Base-by-base conservation (phyloP, 1,140 invertebrate genomes). In the Brachionus koreanus region DNA sequence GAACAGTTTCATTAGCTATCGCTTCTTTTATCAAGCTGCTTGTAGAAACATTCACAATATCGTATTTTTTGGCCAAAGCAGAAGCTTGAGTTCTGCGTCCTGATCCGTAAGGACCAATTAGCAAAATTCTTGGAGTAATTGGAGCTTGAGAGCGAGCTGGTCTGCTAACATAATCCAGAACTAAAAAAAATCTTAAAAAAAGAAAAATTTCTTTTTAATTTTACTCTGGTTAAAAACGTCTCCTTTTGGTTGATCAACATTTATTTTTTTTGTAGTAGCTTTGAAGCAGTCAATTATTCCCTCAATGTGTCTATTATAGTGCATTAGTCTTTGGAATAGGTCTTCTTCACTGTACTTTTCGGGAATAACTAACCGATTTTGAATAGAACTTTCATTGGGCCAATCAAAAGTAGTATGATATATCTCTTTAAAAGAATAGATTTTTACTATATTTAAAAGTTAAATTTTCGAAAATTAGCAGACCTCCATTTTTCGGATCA, bases 161-260 rank as follows among this genome's bases (percentile, higher is more conserved):
- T 13, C 61, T 12, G 43, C 76, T 79, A 13, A 61, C 39, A 52
- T 39, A 79, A n/a, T 79, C 76, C 33, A 79, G 25, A 65, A 79
- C 76, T 79, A 37, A 35, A 25, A 42, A 39, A 61, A 25, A 61
- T 39, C 43, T 23, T 29, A 25, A 46, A 13, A n/a, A 29, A 46
- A 42, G 6, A 65, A 61, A 25, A 19, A 13, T n/a, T 46, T 7
- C 12, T 23, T 29, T 67, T 42, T 25, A 16, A 35, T 23, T 46
- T 43, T 69, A 89, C 87, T 86, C 87, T 88, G 86, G 74, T 86
- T 85, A 82, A 87, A 88, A 19, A 89, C 87, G 84, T 89, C 88
- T 7, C 85, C 86, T 84, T 88, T 87, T 5, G 88, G 88, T 74
- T 88, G 88, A 85, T 89, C 88, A 82, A 87, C 88, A 85, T 89